Percentiles rank a stretch among this genome's conserved stretches.
Conservation (phyloP, 2,888 invertebrate genomes). For the Torymus tubicola region DNA sequence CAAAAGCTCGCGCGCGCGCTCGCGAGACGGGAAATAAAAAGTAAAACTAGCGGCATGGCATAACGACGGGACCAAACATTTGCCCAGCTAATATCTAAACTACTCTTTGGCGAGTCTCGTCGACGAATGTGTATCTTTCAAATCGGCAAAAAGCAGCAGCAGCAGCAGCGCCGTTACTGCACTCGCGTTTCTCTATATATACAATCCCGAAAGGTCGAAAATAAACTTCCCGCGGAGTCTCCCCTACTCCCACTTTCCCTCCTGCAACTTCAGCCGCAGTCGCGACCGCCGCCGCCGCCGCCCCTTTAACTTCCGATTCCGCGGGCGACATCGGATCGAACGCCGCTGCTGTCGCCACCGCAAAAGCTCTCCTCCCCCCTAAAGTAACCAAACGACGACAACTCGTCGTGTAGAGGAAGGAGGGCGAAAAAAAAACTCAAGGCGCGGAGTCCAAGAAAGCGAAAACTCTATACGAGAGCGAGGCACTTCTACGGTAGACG, state of each 20-base stretch:
- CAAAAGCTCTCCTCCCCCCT: neutral
- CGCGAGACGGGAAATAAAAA: slow-evolving; percentile 12
- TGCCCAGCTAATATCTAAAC: neutral
- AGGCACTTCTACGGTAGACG: no score
- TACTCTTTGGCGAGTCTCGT: neutral
- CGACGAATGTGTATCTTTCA: slow-evolving; percentile 36
- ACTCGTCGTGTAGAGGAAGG: neutral
- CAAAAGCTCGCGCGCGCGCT: no score
- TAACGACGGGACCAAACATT: slow-evolving; percentile 26
- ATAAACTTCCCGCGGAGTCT: slow-evolving; percentile 31
- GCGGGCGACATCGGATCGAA: slow-evolving; percentile 33
- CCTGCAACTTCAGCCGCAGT: slow-evolving; percentile 21
- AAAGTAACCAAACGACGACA: slow-evolving; percentile 30
- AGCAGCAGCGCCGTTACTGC: neutral
- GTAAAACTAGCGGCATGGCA: neutral
- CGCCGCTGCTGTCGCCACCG: neutral
- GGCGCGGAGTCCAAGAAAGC: neutral
- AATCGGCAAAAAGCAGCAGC: slow-evolving; percentile 28
- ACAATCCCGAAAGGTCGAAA: slow-evolving; percentile 6
- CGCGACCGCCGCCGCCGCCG: neutral
- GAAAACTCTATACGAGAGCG: neutral
- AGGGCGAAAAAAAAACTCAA: neutral
- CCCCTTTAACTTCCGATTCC: slow-evolving; percentile 35
- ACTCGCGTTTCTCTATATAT: neutral
- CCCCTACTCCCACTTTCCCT: neutral